These are phyloP conservation scores for Hippasteria phrygiana DNA, from an alignment of 53 echinoderm and acorn worm species.

Conservation along the genomic window DNA sequence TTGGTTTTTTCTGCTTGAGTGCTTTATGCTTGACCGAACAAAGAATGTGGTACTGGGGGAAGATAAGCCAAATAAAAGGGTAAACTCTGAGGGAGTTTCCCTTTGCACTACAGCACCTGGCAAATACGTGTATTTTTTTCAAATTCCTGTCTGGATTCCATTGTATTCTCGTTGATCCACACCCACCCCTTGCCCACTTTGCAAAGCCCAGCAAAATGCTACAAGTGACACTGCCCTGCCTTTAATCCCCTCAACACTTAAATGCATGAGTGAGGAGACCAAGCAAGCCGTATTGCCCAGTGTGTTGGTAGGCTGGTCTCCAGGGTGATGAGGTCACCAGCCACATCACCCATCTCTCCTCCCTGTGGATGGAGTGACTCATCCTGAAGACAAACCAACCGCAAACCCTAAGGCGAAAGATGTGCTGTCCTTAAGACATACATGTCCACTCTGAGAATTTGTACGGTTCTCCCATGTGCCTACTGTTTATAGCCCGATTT, in stretches of 20 bases:
- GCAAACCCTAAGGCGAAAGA: neutral
- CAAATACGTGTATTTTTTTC: too few species aligned
- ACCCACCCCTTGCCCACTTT: neutral
- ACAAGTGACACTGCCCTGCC: slow-evolving; percentile 13
- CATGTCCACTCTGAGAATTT: neutral
- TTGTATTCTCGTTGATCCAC: neutral
- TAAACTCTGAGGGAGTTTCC: too few species aligned
- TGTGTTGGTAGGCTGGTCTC: slow-evolving; percentile 21
- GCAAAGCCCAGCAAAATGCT: slow-evolving; percentile 2
- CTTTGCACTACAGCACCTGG: too few species aligned
- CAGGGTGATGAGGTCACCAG: slow-evolving; percentile 32
- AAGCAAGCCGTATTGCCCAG: neutral
- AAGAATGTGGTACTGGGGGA: too few species aligned
- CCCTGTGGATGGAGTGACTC: slow-evolving; percentile 39
- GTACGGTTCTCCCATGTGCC: neutral
- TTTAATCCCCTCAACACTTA: neutral
- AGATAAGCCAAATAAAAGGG: too few species aligned
- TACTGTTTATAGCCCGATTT: neutral
- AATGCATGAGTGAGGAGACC: neutral
- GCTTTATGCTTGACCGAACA: too few species aligned
- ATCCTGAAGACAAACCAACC: slow-evolving; percentile 41
- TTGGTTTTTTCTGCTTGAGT: too few species aligned
- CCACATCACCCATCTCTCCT: slow-evolving; percentile 39
- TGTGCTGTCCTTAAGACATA: neutral
- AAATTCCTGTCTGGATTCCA: neutral